Base-by-base conservation (phyloP, 92 coral and sea anemone genomes). In the Hydrozoanthus gracilis region DNA sequence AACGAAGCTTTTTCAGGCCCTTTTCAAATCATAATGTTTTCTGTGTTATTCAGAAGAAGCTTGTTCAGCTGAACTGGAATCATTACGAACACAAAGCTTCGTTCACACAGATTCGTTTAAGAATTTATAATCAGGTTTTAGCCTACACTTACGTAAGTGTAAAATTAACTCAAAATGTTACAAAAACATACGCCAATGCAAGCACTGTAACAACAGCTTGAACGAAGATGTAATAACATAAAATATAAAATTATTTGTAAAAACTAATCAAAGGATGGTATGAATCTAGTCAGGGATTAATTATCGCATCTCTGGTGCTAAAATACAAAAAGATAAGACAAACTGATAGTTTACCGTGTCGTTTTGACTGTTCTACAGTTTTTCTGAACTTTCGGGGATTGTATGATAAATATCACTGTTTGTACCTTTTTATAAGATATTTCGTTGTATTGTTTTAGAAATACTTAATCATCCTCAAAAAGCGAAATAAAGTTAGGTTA, bases 321-420 rank as follows among this genome's bases (percentile, higher is more conserved):
- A 27, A 27, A 27, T 27, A 27, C 39, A 27, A 27, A 27, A 27
- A 27, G 2, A 27, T 27, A 27, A 27, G 39, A 27, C 39, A 27
- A 27, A 27, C 39, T 27, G 39, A 27, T 0, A 27, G 39, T 27
- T 27, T 27, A 0, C 39, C 39, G 39, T 27, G 39, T 27, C 39
- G 65, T 58, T 58, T 58, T 58, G 65, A 58, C 65, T 58, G 65
- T 58, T 58, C 65, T 58, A 58, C 65, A 58, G 65, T 58, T 58
- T 58, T 58, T 58, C 65, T 58, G 65, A 58, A 58, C 65, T 58
- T 58, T 58, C 65, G 5, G 65, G 65, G 65, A 58, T 58, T 58
- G 65, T 58, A 58, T 58, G 65, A 58, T 58, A 58, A 58, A 58
- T 58, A 58, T 58, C 65, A 58, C 65, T 58, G 65, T 58, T 58